Conservation (phyloP, 2,888 invertebrate genomes). For the Corbicula japonica region DNA sequence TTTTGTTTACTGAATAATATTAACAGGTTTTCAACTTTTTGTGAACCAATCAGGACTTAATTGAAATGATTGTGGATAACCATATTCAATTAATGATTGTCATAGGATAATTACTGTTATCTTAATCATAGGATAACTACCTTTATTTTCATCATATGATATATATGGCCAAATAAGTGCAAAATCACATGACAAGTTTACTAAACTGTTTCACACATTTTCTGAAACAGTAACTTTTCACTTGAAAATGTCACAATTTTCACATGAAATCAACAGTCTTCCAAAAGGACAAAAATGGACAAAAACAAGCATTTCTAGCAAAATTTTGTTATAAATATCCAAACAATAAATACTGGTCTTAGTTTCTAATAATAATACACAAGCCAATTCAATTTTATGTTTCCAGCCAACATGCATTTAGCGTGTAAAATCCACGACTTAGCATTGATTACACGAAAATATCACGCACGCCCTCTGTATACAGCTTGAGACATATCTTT, state of each 20-base stretch:
- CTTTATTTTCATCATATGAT: too few species aligned
- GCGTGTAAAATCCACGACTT: slow-evolving; percentile 66
- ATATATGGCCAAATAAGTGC: slow-evolving; percentile 63
- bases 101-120: too few species aligned
- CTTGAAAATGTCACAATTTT: slow-evolving; percentile 36
- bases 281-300: slow-evolving; percentile 45
- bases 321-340: slow-evolving; percentile 56
- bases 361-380: slow-evolving; percentile 58
- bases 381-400: slow-evolving; percentile 64
- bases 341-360: slow-evolving; percentile 62
- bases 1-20: too few species aligned
- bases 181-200: slow-evolving; percentile 82
- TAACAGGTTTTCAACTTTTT: too few species aligned
- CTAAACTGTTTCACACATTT: slow-evolving; percentile 13
- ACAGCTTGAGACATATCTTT: slow-evolving; percentile 30
- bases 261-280: slow-evolving; percentile 35
- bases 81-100: too few species aligned
- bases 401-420: slow-evolving; percentile 70
- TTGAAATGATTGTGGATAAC: too few species aligned
- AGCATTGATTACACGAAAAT: slow-evolving; percentile 59
- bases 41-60: too few species aligned
- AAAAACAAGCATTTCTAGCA: slow-evolving; percentile 65
- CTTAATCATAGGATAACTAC: too few species aligned
- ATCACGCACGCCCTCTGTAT: slow-evolving; percentile 44
- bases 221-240: slow-evolving; percentile 24